phyloP scores from a whole-genome alignment of 2,113 vertebrate genomes.

The Toxostoma redivivum region DNA sequence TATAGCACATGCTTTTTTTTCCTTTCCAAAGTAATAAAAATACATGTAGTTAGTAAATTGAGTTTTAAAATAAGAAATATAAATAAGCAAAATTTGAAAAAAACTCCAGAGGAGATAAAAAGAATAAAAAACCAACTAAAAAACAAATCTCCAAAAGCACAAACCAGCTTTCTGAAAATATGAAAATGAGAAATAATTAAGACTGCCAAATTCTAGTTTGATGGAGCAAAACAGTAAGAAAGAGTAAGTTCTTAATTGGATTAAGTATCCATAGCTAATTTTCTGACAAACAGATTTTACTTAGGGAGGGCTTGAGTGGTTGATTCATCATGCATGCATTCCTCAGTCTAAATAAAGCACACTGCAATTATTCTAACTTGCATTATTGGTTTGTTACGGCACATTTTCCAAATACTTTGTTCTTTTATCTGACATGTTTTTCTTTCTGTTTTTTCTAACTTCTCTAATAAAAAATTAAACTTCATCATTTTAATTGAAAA shows the following conservation, averaged over 20 bases:
- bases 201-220: neutral
- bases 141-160: neutral
- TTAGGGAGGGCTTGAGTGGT: neutral
- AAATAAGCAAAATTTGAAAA: neutral
- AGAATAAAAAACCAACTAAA: neutral
- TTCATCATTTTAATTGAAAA: neutral
- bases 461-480: neutral
- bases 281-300: neutral
- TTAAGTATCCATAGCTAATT: neutral
- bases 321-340: neutral
- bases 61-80: neutral
- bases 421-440: neutral
- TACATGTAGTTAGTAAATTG: neutral
- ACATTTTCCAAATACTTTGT: neutral
- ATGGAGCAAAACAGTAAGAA: neutral
- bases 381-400: neutral
- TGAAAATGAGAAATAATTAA: neutral
- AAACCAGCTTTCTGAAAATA: neutral
- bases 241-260: neutral
- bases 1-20: neutral
- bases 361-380: neutral
- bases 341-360: neutral
- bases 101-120: accelerated
- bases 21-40: neutral
- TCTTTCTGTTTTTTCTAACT: neutral